A percentile compares a stretch with the other conserved stretches of the same genome.
Conservation (phyloP, 2,797 vertebrate genomes). For the Hemibagrus guttatus region DNA sequence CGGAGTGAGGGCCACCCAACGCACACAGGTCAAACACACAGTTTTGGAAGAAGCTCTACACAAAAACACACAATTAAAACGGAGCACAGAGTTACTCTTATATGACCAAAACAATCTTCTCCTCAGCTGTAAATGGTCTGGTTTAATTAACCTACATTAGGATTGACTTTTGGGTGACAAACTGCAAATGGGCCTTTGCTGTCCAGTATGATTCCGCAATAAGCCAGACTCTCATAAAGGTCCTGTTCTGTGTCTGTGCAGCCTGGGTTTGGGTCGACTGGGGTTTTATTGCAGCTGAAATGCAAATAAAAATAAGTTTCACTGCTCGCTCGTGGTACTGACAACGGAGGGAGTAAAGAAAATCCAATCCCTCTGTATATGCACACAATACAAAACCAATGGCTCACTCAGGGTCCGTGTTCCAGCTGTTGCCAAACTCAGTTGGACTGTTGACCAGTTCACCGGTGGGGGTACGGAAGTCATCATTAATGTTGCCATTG, state of each 20-base stretch:
- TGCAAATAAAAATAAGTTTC: constrained; percentile 8
- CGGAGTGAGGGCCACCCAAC: constrained; percentile 68
- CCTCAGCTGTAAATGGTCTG: background rate
- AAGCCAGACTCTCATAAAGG: constrained; percentile 68
- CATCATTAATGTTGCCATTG: constrained; percentile 66
- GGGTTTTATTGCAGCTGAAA: constrained; percentile 69
- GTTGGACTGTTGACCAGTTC: constrained; percentile 62
- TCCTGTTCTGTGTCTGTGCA: constrained; percentile 68
- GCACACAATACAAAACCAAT: background rate
- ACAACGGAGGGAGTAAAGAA: background rate
- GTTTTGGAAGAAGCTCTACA: constrained; percentile 72
- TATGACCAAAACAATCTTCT: background rate
- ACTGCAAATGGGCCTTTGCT: constrained; percentile 72
- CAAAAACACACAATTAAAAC: constrained; percentile 17
- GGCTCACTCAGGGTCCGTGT: constrained; percentile 66
- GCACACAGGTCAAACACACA: constrained; percentile 78
- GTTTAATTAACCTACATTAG: constrained; percentile 66
- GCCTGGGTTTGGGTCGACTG: constrained; percentile 62
- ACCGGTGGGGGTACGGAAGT: constrained; percentile 74
- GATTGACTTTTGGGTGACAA: constrained; percentile 73
- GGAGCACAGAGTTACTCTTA: background rate
- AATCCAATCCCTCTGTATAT: background rate
- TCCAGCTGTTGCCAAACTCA: constrained; percentile 79
- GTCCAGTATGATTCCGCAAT: constrained; percentile 75
- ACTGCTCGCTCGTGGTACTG: background rate